These are phyloP conservation scores for Rhodinocichla rosea DNA, from an alignment of 2,113 vertebrate species.

Conservation along the genomic window DNA sequence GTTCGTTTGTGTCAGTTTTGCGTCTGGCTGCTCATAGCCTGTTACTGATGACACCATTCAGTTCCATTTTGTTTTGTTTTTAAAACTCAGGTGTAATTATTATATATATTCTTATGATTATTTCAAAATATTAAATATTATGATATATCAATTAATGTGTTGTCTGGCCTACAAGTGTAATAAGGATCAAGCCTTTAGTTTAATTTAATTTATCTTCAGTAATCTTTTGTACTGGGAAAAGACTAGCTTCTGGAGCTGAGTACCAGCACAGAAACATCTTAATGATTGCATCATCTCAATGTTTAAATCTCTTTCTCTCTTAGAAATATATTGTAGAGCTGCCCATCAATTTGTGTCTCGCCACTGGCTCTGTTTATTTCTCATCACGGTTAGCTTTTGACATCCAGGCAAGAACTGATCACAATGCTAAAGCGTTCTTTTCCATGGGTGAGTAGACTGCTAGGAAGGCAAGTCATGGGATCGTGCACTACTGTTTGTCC, in stretches of 20 bases:
- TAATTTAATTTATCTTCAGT: constrained; percentile 79
- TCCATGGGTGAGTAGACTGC: constrained; percentile 4
- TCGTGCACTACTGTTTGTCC: constrained; percentile 17
- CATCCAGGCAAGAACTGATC: constrained; percentile 46
- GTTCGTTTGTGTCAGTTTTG: constrained; percentile 61
- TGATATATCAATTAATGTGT: constrained; percentile 68
- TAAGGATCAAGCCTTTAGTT: constrained; percentile 70
- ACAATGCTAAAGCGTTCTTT: constrained; percentile 3
- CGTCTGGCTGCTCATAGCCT: constrained; percentile 64
- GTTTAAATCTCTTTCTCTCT: constrained; percentile 64
- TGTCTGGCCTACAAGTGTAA: constrained; percentile 72
- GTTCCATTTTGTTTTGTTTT: constrained; percentile 74
- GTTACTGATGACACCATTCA: constrained; percentile 66
- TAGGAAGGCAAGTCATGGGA: neutral
- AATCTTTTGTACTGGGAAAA: constrained; percentile 71
- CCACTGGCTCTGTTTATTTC: constrained; percentile 56
- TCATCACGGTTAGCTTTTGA: constrained; percentile 33
- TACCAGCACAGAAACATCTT: constrained; percentile 76
- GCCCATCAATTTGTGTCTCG: constrained; percentile 55
- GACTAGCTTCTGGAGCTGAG: constrained; percentile 70
- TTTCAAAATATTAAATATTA: constrained; percentile 76
- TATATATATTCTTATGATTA: constrained; percentile 76
- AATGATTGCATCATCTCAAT: constrained; percentile 78
- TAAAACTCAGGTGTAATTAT: constrained; percentile 85
- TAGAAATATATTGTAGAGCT: constrained; percentile 58